Conservation (phyloP, 1,140 invertebrate species). For the Drosophila kanapiae region DNA sequence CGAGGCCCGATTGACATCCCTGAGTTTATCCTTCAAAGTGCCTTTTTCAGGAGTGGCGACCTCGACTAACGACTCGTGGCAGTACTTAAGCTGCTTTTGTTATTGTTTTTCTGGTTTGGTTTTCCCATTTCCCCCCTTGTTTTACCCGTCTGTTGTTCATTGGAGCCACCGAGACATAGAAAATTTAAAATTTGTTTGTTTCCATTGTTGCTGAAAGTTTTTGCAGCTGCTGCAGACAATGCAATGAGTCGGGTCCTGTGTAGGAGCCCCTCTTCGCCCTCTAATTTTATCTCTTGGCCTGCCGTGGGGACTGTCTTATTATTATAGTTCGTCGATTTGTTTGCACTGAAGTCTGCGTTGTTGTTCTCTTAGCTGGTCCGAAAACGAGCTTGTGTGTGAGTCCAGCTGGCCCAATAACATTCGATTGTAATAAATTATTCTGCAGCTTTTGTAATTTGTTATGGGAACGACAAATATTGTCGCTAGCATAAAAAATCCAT, state of each 20-base stretch:
- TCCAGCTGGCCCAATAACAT: slow-evolving; percentile 62
- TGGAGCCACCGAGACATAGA: slow-evolving; percentile 52
- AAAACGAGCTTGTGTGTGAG: slow-evolving; percentile 9
- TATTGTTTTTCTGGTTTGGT: slow-evolving; percentile 41
- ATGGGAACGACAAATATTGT: slow-evolving; percentile 59
- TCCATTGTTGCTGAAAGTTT: slow-evolving; percentile 76
- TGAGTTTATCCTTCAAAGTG: slow-evolving; percentile 23
- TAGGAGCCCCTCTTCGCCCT: slow-evolving; percentile 3
- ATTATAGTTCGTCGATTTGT: slow-evolving; percentile 75
- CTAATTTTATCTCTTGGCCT: slow-evolving; percentile 51
- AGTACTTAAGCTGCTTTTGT: slow-evolving; percentile 54
- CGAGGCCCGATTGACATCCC: slow-evolving; percentile 8
- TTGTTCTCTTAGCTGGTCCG: slow-evolving; percentile 44
- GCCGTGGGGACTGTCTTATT: slow-evolving; percentile 65
- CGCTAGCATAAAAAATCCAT: slow-evolving; percentile 14
- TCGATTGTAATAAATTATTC: slow-evolving; percentile 72
- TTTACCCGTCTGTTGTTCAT: slow-evolving; percentile 22
- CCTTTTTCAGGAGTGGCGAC: slow-evolving; percentile 19
- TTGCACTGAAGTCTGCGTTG: slow-evolving; percentile 62
- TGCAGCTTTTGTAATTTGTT: slow-evolving; percentile 68
- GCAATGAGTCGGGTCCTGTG: slow-evolving; percentile 39
- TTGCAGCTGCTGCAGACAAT: slow-evolving; percentile 76
- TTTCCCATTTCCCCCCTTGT: neutral
- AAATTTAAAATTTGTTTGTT: slow-evolving; percentile 79
- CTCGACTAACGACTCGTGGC: slow-evolving; percentile 50